Evolutionary conservation across 2,888 invertebrate species (phyloP).

Genomic region (Biston stratarius): DNA sequence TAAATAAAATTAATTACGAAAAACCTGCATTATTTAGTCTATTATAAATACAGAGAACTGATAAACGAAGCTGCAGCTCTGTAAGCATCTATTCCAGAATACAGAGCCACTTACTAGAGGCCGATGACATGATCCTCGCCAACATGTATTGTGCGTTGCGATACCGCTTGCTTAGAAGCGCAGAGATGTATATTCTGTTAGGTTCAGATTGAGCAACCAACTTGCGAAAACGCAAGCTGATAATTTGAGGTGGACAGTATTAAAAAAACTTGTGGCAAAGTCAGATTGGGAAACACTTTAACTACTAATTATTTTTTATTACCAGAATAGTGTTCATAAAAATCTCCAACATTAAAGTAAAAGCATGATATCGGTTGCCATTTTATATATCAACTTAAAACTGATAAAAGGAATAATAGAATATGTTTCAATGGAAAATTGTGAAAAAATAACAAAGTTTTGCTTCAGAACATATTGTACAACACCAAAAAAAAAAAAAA

Average conservation of each 20-base stretch:
- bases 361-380: too few species aligned
- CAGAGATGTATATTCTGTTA: constrained; percentile 66
- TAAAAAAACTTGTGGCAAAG: not conserved
- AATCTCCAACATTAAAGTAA: too few species aligned
- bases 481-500: too few species aligned
- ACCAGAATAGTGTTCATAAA: too few species aligned
- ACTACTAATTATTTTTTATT: not conserved
- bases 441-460: too few species aligned
- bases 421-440: too few species aligned
- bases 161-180: constrained; percentile 64
- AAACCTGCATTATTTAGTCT: too few species aligned
- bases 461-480: too few species aligned
- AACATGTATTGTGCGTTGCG: constrained; percentile 77
- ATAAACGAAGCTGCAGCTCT: constrained; percentile 74
- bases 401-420: too few species aligned
- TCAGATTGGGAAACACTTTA: not conserved
- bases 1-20: too few species aligned
- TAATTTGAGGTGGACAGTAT: not conserved
- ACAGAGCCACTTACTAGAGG: constrained; percentile 74
- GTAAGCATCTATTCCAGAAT: constrained; percentile 81
- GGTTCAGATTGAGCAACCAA: not conserved
- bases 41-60: constrained; percentile 60
- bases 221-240: not conserved
- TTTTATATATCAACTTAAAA: too few species aligned
- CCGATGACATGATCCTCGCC: constrained; percentile 81